Evolutionary conservation across 2,113 vertebrate species (phyloP), one percentile per base, ranked within the genome.

Genomic region (Marmota monax): DNA sequence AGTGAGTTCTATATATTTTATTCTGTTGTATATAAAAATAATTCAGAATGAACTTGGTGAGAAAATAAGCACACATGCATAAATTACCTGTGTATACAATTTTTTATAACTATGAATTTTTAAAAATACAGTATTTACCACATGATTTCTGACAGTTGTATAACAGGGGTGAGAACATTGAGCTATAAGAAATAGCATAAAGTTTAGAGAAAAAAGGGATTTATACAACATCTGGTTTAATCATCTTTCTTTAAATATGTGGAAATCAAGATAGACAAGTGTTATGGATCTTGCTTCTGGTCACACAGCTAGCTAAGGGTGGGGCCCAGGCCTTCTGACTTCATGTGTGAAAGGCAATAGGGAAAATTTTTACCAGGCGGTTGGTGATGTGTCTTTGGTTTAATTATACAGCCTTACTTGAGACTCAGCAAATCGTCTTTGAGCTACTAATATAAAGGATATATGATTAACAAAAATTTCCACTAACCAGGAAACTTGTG

Each of bases 191-290:
- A 90, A 85, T 22, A 67, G 89, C 27, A 86, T 53, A 67, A 88
- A 95, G 78, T 82, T 93, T 39, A 32, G 74, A 96, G 37, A 48
- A 83, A 37, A 91, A 63, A 94, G 76, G 93, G 84, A 69, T 61
- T 48, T 34, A 34, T 16, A 80, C 84, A 32, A 90, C 32, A 79
- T 85, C 79, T 92, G 72, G 45, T 37, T 74, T 72, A 76, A 63
- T 82, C n/a, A 3, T 20, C 22, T 77, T 29, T 86, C 45, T 90
- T 78, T 84, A 87, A 95, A 96, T 39, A 70, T 34, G 17, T 42
- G 9, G n/a, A 91, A 96, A 84, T 53, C n/a, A 83, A 92, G 58
- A 51, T n/a, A 45, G 6, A 63, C 53, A 76, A 88, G 87, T 70
- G 12, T 39, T 34, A 53, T 2, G 13, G n/a, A 25, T 17, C 42